Conservation (phyloP, 2,888 invertebrate species). For the Polymixis flavicincta region DNA sequence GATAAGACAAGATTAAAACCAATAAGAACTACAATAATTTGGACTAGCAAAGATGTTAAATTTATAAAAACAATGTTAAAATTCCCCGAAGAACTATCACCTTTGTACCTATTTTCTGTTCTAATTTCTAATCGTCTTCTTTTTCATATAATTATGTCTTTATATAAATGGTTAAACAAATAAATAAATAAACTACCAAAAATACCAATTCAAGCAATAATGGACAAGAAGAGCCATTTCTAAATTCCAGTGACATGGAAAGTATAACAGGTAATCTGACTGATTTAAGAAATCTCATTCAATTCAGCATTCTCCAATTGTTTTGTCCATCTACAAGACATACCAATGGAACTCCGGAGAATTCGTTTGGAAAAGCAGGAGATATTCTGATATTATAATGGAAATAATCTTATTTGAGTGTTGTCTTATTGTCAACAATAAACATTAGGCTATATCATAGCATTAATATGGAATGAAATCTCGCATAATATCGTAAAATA, state of each 20-base stretch:
- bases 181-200: too few relatives aligned
- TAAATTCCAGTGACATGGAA: slow-evolving; percentile 11
- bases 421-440: background rate
- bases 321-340: slow-evolving; percentile 29
- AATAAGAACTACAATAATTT: background rate
- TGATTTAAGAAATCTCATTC: slow-evolving; percentile 11
- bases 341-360: slow-evolving; percentile 7
- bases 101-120: too few relatives aligned
- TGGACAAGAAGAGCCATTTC: background rate
- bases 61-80: background rate
- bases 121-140: too few relatives aligned
- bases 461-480: background rate
- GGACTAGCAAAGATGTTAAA: too few relatives aligned
- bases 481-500: background rate
- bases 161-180: too few relatives aligned
- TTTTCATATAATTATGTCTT: too few relatives aligned
- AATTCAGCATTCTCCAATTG: slow-evolving; percentile 22
- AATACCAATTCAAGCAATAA: background rate
- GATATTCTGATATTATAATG: background rate
- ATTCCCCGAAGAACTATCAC: background rate
- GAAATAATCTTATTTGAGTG: background rate
- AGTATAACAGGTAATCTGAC: slow-evolving; percentile 8
- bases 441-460: background rate
- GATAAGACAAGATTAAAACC: background rate
- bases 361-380: background rate